Evolutionary conservation across 2,113 vertebrate genomes (phyloP), one percentile per base, ranked within the genome.

Genomic region (Oreochromis spilurus): DNA sequence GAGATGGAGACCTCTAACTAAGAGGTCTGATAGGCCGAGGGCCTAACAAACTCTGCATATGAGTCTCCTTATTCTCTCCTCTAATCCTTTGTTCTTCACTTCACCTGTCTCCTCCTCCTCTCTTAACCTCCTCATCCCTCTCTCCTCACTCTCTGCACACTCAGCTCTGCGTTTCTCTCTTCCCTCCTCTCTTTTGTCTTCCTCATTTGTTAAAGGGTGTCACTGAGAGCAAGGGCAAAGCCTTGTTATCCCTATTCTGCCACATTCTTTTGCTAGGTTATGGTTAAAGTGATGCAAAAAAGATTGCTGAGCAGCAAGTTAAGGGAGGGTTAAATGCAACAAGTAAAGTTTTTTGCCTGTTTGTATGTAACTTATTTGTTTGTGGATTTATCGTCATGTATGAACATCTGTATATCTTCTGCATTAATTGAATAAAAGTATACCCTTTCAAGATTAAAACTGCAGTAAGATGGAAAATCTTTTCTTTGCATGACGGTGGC

Each of bases 191-290:
- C 85, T 79, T 87, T 85, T 86, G 79, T 91, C 81, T 89, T 79
- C 48, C 85, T 90, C 81, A 86, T 91, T 93, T 91, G 79, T 90
- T 91, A 89, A 88, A 92, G 85, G 84, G 72, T 93, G 84, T 89
- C 88, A 89, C 86, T 80, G 50, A 89, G 83, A 67, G 77, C 88
- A 95, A 94, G 94, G 93, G 88, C 91, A 93, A 94, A 94, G 82
- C 38, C 89, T 81, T 48, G 45, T 43, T 48, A 75, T 89, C 80
- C 48, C 84, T 65, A 6, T 81, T 83, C 38, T 14, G 62, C 80
- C 86, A 86, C 54, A 34, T 54, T 70, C 54, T 55, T 58, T 57
- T 85, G 45, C n/a, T 83, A 34, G 34, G 83, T 13, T 16, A 14
- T 81, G 50, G 60, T 54, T 67, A 54, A 52, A n/a, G 13, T 4